Evolutionary conservation across 1,140 invertebrate genomes (phyloP).

Genomic region (Drosophila parabipectinata): DNA sequence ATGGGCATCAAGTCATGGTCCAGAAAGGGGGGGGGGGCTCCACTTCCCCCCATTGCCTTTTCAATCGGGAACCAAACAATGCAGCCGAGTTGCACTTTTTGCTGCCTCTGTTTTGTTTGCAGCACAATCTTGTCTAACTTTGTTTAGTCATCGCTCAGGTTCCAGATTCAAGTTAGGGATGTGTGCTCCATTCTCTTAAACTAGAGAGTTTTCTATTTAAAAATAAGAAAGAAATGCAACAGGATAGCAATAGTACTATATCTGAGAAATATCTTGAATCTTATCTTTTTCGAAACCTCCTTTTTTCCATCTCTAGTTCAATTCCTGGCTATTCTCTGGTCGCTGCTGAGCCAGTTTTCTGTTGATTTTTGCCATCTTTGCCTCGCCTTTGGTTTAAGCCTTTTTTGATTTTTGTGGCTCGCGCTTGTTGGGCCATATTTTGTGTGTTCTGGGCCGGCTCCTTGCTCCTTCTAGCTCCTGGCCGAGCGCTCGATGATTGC

Average conservation of each 20-base stretch:
- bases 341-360: constrained; percentile 42
- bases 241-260: neutral
- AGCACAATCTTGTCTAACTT: constrained; percentile 79
- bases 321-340: constrained; percentile 9
- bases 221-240: neutral
- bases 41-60: constrained; percentile 3
- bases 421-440: constrained; percentile 57
- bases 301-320: constrained; percentile 10
- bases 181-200: neutral
- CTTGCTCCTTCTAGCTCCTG: neutral
- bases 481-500: constrained; percentile 48
- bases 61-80: constrained; percentile 40
- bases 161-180: constrained; percentile 32
- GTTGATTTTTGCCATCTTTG: constrained; percentile 64
- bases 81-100: constrained; percentile 60
- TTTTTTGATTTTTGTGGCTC: constrained; percentile 56
- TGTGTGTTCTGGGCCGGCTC: constrained; percentile 8
- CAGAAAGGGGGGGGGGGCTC: neutral
- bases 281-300: too few species aligned
- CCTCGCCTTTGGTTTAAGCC: constrained; percentile 24
- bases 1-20: constrained; percentile 5
- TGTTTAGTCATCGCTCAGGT: constrained; percentile 66
- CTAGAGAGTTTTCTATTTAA: neutral
- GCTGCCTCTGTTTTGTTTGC: constrained; percentile 61
- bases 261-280: too few species aligned